A percentile compares a stretch with the other conserved stretches of the same genome.
These are phyloP conservation scores for Pteropus rufus DNA, from an alignment of 2,797 vertebrate species.

Conservation along the genomic window DNA sequence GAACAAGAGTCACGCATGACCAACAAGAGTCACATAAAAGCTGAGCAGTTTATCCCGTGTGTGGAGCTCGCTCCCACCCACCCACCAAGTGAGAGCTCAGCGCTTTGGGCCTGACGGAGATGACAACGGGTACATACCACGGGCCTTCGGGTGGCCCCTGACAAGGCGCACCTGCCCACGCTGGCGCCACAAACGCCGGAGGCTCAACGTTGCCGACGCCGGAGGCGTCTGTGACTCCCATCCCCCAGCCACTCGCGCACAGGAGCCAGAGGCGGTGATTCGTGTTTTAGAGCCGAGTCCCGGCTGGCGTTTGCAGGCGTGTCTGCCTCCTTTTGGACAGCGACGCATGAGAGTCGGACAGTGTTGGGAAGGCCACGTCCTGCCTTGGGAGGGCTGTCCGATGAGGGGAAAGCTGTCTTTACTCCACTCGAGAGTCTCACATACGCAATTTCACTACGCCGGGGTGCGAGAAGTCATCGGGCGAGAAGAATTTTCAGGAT, in stretches of 20 bases:
- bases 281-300: not conserved
- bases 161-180: not conserved
- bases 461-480: not conserved
- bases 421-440: not conserved
- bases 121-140: not conserved
- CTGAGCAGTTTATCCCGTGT: not conserved
- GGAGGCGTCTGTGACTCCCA: not conserved
- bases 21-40: not conserved
- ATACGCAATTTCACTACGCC: not conserved
- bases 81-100: not conserved
- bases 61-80: not conserved
- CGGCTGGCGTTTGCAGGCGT: not conserved
- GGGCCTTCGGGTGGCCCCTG: not conserved
- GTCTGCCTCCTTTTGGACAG: not conserved
- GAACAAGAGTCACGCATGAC: not conserved
- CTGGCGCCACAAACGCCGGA: not conserved
- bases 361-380: not conserved
- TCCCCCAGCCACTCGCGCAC: accelerated
- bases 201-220: not conserved
- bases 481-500: not conserved
- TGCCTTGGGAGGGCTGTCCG: not conserved
- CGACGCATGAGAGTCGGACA: not conserved
- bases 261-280: not conserved
- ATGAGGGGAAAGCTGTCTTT: not conserved
- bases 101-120: not conserved